Conservation (phyloP, 2,888 invertebrate genomes). For the Nomada fabriciana region DNA sequence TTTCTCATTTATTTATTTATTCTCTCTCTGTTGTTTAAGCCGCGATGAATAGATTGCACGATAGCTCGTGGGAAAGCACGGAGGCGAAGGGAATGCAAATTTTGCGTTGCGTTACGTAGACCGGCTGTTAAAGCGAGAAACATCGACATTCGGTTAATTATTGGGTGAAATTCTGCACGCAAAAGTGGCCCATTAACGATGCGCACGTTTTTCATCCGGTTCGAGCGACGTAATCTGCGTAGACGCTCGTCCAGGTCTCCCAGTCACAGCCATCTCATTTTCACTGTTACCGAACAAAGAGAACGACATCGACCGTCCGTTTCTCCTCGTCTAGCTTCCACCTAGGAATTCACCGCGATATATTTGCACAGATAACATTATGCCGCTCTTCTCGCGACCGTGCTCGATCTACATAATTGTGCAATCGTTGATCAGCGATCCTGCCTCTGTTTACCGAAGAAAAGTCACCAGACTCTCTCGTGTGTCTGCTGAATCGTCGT, state of each 20-base stretch:
- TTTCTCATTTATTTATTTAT: neutral
- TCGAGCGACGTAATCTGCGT: conserved; percentile 10
- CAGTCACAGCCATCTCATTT: conserved; percentile 12
- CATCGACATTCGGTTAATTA: conserved; percentile 17
- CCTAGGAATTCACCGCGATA: conserved; percentile 10
- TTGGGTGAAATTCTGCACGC: conserved; percentile 11
- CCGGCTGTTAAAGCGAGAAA: neutral
- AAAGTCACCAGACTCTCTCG: conserved; percentile 1
- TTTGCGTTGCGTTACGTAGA: neutral
- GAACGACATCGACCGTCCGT: neutral
- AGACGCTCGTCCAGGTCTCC: conserved; percentile 1
- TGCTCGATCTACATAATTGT: conserved; percentile 36
- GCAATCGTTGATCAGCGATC: conserved; percentile 31
- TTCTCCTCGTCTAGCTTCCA: neutral
- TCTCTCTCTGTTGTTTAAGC: neutral
- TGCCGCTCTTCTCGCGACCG: neutral
- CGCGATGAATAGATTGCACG: neutral
- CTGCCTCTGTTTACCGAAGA: neutral
- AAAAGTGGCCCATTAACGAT: conserved; percentile 23
- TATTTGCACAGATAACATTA: conserved; percentile 42
- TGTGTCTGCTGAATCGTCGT: conserved; percentile 19
- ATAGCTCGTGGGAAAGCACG: neutral
- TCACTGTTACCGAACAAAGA: conserved; percentile 23
- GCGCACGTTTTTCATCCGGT: conserved; percentile 4
- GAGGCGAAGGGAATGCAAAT: conserved; percentile 2